Evolutionary conservation across 2,797 vertebrate species (phyloP).

Genomic region (Catostomus latipinnis): DNA sequence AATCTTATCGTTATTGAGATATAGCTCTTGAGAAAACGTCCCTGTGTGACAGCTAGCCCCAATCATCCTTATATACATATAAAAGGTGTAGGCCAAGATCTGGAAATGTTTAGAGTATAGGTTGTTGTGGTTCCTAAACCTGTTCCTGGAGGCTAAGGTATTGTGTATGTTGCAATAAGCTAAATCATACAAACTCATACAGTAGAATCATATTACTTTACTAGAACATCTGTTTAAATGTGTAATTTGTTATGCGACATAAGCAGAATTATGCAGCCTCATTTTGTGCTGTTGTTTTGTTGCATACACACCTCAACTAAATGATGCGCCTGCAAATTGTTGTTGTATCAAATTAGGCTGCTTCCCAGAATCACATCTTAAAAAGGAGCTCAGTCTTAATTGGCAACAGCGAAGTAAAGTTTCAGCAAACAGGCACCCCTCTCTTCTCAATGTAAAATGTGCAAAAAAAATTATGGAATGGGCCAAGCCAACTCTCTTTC

Average conservation of each 20-base stretch:
- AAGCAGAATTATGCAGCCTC: conserved; percentile 2
- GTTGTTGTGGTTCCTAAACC: neutral
- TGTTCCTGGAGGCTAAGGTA: neutral
- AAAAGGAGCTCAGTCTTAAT: conserved; percentile 75
- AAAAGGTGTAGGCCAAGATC: neutral
- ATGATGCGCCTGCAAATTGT: conserved; percentile 76
- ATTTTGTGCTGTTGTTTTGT: conserved; percentile 62
- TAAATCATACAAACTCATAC: neutral
- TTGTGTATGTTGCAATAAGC: conserved; percentile 49
- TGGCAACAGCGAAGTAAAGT: conserved; percentile 71
- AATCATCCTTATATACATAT: neutral
- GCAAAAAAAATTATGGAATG: conserved; percentile 47
- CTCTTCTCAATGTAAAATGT: conserved; percentile 62
- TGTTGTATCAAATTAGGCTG: conserved; percentile 74
- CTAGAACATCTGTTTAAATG: neutral
- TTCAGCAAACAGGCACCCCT: conserved; percentile 62
- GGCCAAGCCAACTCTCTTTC: conserved; percentile 59
- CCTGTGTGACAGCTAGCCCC: no score
- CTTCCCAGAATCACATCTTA: conserved; percentile 69
- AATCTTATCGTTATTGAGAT: no score
- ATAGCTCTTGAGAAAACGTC: no score
- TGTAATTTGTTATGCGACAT: neutral
- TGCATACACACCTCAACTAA: conserved; percentile 60
- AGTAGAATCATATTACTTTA: neutral
- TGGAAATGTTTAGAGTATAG: conserved; percentile 24